Percentiles rank a stretch among this genome's conserved stretches.
Evolutionary conservation across 2,113 vertebrate genomes (phyloP).

Genomic region (Bettongia penicillata): DNA sequence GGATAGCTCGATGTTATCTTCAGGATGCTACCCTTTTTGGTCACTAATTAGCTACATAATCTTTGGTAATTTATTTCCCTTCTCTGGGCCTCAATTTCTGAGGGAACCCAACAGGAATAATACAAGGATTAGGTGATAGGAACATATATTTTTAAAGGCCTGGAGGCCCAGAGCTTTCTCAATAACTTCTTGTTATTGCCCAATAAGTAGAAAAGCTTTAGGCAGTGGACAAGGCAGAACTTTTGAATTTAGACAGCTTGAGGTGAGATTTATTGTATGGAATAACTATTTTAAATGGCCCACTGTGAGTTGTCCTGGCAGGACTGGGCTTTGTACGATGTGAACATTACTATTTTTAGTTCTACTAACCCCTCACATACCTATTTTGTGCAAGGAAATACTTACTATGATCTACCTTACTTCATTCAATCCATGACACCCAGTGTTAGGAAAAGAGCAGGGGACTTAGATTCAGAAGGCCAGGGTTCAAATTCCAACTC

Average conservation of each 20-base stretch:
- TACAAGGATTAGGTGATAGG: background rate
- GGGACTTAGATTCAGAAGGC: background rate
- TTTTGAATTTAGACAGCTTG: background rate
- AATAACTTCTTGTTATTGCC: background rate
- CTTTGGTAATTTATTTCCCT: background rate
- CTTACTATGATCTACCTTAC: background rate
- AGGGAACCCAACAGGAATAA: background rate
- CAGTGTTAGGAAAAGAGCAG: background rate
- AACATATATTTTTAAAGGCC: background rate
- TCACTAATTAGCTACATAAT: background rate
- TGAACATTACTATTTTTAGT: background rate
- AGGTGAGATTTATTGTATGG: background rate
- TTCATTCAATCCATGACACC: background rate
- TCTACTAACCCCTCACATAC: background rate
- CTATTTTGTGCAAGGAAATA: background rate
- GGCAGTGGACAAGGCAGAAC: background rate
- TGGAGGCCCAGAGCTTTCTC: background rate
- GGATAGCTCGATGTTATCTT: no score
- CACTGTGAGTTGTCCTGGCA: background rate
- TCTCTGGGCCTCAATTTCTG: background rate
- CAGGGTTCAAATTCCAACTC: background rate
- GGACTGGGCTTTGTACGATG: background rate
- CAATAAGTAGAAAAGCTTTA: background rate
- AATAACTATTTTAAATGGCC: background rate
- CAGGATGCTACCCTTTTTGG: background rate